Evolutionary conservation across 2,888 invertebrate genomes (phyloP).

Genomic region (Habrosyne pyritoides): DNA sequence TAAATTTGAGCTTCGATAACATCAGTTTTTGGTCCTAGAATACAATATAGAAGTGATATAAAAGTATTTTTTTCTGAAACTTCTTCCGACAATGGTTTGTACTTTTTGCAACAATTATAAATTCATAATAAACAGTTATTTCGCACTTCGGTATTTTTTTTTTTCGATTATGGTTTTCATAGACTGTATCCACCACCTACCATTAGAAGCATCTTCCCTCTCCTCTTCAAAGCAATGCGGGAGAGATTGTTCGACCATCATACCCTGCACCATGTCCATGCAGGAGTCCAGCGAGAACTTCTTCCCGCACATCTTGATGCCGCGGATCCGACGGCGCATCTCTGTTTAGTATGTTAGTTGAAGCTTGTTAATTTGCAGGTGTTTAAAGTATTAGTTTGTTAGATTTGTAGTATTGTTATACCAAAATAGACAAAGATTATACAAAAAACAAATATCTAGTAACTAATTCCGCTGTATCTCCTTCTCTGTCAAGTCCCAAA

Average conservation of each 20-base stretch:
- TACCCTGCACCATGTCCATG: conserved; percentile 93
- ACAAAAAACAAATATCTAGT: no score
- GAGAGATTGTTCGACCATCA: conserved; percentile 82
- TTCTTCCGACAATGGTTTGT: no score
- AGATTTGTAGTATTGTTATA: background rate
- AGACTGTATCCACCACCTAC: conserved; percentile 48
- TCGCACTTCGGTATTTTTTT: no score
- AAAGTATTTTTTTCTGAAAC: background rate
- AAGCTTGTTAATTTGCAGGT: background rate
- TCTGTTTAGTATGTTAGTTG: conserved; percentile 71
- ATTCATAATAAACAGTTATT: no score
- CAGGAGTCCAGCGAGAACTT: conserved; percentile 96
- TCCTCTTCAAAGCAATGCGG: conserved; percentile 83
- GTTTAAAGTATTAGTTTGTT: background rate
- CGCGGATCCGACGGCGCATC: conserved; percentile 92
- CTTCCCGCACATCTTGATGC: conserved; percentile 95
- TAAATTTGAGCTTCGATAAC: conserved; percentile 49
- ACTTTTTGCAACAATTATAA: no score
- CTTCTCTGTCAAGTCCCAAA: no score
- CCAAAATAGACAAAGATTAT: no score
- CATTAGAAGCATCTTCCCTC: conserved; percentile 72
- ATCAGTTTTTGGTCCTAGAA: conserved; percentile 61
- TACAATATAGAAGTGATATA: background rate
- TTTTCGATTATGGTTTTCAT: background rate
- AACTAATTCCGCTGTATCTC: no score